Percentiles rank a stretch among this genome's conserved stretches.
Conservation (phyloP, 2,888 invertebrate genomes). For the Polyommatus iphigenia region DNA sequence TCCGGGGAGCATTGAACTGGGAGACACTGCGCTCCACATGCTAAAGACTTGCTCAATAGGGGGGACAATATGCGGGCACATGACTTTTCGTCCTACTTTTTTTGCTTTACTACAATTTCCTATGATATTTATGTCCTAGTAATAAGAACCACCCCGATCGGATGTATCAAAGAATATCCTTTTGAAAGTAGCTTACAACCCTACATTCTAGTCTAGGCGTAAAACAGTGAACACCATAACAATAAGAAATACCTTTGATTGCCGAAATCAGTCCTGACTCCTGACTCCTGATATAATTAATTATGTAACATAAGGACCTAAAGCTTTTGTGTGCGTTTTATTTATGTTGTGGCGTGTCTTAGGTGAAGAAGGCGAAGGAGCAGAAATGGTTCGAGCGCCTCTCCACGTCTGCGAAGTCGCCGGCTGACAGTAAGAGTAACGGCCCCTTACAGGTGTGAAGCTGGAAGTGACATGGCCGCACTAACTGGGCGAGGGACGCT, state of each 20-base stretch:
- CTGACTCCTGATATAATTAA: no score
- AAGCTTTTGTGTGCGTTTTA: no score
- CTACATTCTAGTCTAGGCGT: no score
- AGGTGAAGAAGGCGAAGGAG: slow-evolving; percentile 64
- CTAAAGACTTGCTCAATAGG: slow-evolving; percentile 23
- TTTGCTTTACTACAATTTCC: background rate
- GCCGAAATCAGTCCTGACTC: no score
- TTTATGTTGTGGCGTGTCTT: slow-evolving; percentile 38
- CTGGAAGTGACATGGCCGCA: slow-evolving; percentile 35
- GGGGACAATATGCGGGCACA: slow-evolving; percentile 25
- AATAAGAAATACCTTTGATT: no score
- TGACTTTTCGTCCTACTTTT: background rate
- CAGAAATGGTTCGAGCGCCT: slow-evolving; percentile 74
- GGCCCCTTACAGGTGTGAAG: slow-evolving; percentile 66
- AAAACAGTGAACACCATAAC: no score
- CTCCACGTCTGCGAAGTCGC: slow-evolving; percentile 58
- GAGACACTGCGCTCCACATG: slow-evolving; percentile 31
- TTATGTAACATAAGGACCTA: no score
- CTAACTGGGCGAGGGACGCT: slow-evolving; percentile 37
- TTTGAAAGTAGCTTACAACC: no score
- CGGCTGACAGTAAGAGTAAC: slow-evolving; percentile 55
- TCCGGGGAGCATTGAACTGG: slow-evolving; percentile 32
- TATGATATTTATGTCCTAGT: background rate
- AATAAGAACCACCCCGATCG: no score
- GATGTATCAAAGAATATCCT: no score